Evolutionary conservation across 2,888 invertebrate genomes (phyloP).

Genomic region (Anthophora plumipes): DNA sequence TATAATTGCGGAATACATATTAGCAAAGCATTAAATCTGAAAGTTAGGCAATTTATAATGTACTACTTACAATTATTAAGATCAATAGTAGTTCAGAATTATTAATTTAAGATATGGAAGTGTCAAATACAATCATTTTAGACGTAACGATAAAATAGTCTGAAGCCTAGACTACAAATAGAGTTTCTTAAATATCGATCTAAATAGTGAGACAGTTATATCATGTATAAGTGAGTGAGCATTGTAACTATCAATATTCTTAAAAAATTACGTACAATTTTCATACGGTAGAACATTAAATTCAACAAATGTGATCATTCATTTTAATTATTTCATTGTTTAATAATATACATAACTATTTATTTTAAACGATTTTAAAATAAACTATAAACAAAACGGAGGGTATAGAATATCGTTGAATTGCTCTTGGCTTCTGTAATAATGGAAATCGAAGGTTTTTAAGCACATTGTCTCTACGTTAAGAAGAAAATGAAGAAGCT

Average conservation of each 20-base stretch:
- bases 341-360: no score
- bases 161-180: background rate
- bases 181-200: background rate
- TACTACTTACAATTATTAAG: no score
- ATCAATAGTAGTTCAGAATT: no score
- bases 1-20: no score
- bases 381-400: background rate
- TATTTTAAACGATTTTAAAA: background rate
- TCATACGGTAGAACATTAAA: background rate
- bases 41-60: no score
- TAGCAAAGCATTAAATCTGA: no score
- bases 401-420: background rate
- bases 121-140: background rate
- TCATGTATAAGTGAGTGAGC: background rate
- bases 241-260: background rate
- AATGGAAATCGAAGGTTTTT: background rate
- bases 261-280: background rate
- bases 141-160: background rate
- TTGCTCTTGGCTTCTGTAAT: background rate
- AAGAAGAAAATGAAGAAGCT: background rate
- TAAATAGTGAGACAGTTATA: background rate
- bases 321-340: no score
- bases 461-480: background rate
- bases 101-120: no score
- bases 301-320: no score